Conservation (phyloP, 2,797 vertebrate genomes). For the Graptemys geographica region DNA sequence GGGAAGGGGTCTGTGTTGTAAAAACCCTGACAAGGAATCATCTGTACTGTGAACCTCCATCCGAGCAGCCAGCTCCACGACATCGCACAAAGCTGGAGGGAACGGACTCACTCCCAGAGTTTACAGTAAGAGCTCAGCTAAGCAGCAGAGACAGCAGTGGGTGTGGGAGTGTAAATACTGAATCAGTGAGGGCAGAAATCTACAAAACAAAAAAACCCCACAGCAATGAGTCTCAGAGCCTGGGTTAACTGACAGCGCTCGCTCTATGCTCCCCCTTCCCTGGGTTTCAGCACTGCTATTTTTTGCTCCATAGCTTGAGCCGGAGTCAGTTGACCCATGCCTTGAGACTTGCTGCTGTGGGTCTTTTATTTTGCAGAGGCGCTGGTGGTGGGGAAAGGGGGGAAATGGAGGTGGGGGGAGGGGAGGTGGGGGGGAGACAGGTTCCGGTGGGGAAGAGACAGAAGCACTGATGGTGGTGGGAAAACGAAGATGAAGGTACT, state of each 20-base stretch:
- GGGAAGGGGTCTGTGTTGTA: constrained; percentile 91
- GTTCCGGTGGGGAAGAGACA: background rate
- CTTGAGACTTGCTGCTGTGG: background rate
- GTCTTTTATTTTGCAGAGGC: background rate
- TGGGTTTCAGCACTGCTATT: background rate
- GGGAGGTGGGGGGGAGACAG: background rate
- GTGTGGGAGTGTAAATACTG: background rate
- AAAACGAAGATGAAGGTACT: too few species aligned
- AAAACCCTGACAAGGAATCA: constrained; percentile 96
- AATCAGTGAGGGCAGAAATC: background rate
- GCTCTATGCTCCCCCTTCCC: background rate
- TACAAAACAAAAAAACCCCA: background rate
- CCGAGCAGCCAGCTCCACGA: constrained; percentile 87
- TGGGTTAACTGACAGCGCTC: background rate
- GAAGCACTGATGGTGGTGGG: too few species aligned
- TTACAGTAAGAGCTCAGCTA: constrained; percentile 85
- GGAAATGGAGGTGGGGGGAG: too few species aligned
- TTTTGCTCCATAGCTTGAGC: background rate
- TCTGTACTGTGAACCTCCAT: constrained; percentile 94
- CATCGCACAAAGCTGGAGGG: constrained; percentile 87
- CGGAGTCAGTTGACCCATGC: background rate
- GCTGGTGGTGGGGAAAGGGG: background rate
- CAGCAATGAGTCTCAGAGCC: background rate
- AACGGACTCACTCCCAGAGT: constrained; percentile 90
- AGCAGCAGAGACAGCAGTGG: background rate